These are phyloP conservation scores for Myotis lucifugus DNA, from an alignment of 2,113 vertebrate genomes.

Conservation along the genomic window DNA sequence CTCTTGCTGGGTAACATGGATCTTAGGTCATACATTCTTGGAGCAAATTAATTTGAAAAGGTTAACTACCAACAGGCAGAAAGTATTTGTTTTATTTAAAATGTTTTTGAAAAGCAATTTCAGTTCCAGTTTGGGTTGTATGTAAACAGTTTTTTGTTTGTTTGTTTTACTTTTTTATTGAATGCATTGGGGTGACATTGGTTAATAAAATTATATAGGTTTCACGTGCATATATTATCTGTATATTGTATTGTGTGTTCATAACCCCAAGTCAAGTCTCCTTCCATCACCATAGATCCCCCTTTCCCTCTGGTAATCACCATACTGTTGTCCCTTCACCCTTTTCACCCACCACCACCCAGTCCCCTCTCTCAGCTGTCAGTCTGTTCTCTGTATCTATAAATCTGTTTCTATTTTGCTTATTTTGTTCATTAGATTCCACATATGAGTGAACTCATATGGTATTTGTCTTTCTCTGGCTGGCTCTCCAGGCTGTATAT, in stretches of 20 bases:
- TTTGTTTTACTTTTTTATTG: not conserved
- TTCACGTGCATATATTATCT: not conserved
- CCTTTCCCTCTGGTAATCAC: not conserved
- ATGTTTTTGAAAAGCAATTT: not conserved
- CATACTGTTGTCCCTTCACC: not conserved
- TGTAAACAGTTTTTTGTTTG: not conserved
- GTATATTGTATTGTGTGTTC: not conserved
- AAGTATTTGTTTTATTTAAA: not conserved
- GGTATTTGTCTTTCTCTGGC: not conserved
- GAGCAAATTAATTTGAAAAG: not conserved
- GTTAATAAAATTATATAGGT: not conserved
- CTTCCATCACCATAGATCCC: not conserved
- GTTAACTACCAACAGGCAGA: not conserved
- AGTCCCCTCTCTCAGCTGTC: not conserved
- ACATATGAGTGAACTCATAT: not conserved
- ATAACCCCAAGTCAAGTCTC: not conserved
- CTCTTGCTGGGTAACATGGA: not conserved
- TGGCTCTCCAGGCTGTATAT: not conserved
- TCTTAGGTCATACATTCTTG: not conserved
- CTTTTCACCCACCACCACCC: not conserved
- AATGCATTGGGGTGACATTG: not conserved
- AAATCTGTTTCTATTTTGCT: not conserved
- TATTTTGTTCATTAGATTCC: not conserved
- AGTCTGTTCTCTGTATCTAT: not conserved
- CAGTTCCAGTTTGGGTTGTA: not conserved